A percentile compares a stretch with the other conserved stretches of the same genome.
Conservation (phyloP, 1,140 invertebrate species). For the Macrobrachium nipponense region DNA sequence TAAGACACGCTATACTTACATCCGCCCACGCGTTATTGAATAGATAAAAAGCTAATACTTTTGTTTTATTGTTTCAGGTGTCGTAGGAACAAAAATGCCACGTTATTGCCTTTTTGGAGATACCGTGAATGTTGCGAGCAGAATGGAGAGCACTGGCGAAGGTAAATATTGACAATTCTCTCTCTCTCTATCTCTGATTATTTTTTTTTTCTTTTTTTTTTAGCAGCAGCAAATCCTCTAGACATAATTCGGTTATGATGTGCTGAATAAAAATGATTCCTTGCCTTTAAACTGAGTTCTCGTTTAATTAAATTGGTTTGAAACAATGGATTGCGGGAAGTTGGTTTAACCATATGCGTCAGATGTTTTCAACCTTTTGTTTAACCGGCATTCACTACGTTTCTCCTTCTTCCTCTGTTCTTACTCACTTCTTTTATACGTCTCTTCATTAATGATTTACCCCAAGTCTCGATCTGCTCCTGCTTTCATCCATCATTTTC, state of each 20-base stretch:
- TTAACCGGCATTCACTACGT: background rate
- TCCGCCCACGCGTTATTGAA: no score
- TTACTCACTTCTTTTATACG: no score
- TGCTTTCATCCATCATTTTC: no score
- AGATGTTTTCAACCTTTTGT: background rate
- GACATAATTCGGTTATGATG: background rate
- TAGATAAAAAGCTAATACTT: no score
- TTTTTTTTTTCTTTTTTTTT: background rate
- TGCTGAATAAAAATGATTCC: background rate
- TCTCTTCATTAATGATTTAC: no score
- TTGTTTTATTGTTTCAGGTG: slow-evolving; percentile 8
- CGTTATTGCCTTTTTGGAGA: slow-evolving; percentile 92
- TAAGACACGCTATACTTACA: no score
- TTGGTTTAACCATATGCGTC: background rate
- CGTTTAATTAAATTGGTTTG: no score
- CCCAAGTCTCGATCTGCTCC: no score
- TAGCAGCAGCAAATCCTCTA: no score
- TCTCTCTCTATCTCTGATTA: no score
- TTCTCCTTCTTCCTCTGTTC: background rate
- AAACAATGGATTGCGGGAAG: no score
- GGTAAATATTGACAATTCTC: background rate
- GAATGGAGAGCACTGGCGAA: slow-evolving; percentile 78
- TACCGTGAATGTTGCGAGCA: slow-evolving; percentile 90
- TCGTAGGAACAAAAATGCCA: slow-evolving; percentile 76
- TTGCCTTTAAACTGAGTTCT: background rate